phyloP scores from a whole-genome alignment of 2,113 vertebrate genomes.

The Thymallus thymallus region DNA sequence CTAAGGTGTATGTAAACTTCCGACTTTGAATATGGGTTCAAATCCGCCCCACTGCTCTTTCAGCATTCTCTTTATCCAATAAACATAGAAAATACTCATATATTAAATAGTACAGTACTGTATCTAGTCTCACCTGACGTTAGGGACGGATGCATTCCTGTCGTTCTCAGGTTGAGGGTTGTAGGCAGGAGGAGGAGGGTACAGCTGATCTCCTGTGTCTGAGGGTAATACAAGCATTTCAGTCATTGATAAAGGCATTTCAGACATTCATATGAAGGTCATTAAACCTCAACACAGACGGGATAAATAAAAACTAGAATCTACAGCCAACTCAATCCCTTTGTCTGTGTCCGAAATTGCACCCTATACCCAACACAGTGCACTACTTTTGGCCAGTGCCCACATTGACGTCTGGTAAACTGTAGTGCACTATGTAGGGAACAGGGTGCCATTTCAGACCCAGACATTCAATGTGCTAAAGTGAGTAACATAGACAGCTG shows the following conservation, averaged over 20 bases:
- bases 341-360: neutral
- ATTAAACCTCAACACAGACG: too few relatives aligned
- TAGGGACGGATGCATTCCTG: constrained; percentile 64
- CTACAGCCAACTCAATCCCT: neutral
- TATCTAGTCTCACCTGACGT: constrained; percentile 59
- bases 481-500: neutral
- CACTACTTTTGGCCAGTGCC: too few relatives aligned
- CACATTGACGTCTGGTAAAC: too few relatives aligned
- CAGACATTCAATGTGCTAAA: neutral
- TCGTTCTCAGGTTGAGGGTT: constrained; percentile 66
- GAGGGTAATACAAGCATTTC: neutral
- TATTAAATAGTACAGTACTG: too few relatives aligned
- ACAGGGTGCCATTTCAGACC: too few relatives aligned
- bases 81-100: too few relatives aligned
- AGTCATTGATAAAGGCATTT: neutral
- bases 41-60: too few relatives aligned
- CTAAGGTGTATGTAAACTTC: too few relatives aligned
- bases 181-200: constrained; percentile 66
- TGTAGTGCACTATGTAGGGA: too few relatives aligned
- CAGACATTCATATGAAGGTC: neutral
- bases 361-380: too few relatives aligned
- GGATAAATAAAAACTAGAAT: neutral
- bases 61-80: too few relatives aligned
- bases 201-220: constrained; percentile 61
- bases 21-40: too few relatives aligned